Evolutionary conservation across 2,797 vertebrate species (phyloP).

Genomic region (Hoplostethus atlanticus): DNA sequence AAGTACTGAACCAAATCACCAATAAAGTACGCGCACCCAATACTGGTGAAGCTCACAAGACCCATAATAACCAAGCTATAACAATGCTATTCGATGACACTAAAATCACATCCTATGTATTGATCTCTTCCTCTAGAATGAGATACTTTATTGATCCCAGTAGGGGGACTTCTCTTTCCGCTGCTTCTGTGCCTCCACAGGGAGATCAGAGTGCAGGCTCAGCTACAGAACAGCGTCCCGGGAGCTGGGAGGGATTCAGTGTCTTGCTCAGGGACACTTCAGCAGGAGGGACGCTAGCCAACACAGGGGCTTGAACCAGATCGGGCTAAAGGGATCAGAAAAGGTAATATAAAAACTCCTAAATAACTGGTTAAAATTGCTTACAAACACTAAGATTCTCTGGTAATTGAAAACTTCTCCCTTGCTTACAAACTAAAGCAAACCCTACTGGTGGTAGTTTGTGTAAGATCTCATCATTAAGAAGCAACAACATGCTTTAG

Average conservation of each 20-base stretch:
- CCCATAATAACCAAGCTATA: background rate
- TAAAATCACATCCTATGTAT: background rate
- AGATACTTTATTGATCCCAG: constrained; percentile 58
- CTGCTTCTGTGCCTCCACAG: too few species aligned
- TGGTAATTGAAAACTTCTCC: background rate
- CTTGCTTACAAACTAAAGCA: constrained; percentile 7
- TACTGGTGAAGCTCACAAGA: too few species aligned
- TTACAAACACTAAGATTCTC: background rate
- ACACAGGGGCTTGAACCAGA: constrained; percentile 15
- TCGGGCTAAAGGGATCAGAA: constrained; percentile 1
- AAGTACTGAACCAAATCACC: too few species aligned
- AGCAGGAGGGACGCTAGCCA: constrained; percentile 35
- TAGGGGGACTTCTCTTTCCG: constrained; percentile 22
- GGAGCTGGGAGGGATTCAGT: constrained; percentile 20
- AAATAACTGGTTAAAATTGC: background rate
- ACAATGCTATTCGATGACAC: constrained; percentile 3
- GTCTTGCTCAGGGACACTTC: constrained; percentile 37
- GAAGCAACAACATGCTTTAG: constrained; percentile 1
- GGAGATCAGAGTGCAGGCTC: too few species aligned
- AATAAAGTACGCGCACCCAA: too few species aligned
- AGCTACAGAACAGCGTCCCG: too few species aligned
- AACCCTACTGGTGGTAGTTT: background rate
- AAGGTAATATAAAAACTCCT: background rate
- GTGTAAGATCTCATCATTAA: background rate
- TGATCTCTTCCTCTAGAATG: constrained; percentile 27